A percentile compares a stretch with the other conserved stretches of the same genome.
Conservation (phyloP, 2,113 vertebrate species). For the Syrmaticus mikado region DNA sequence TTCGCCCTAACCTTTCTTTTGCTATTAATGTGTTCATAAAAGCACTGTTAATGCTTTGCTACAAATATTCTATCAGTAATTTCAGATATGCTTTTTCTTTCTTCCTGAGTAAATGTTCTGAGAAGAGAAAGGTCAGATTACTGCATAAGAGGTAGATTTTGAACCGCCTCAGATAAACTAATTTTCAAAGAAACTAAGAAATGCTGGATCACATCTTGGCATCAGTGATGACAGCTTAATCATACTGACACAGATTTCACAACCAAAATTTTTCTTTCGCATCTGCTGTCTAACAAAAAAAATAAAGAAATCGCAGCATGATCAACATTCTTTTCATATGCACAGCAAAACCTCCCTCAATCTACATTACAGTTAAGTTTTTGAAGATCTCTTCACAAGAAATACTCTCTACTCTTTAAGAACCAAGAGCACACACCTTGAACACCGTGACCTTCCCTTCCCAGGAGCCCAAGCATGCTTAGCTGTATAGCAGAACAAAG, state of each 20-base stretch:
- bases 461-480: not conserved
- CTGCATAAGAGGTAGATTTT: not conserved
- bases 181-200: constrained; percentile 11
- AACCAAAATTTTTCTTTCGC: not conserved
- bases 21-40: too few species aligned
- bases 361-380: not conserved
- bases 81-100: not conserved
- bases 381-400: not conserved
- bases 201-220: constrained; percentile 6
- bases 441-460: not conserved
- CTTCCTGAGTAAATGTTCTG: not conserved
- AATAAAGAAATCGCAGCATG: not conserved
- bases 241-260: not conserved
- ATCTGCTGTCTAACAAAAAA: not conserved
- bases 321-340: not conserved
- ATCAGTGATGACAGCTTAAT: not conserved
- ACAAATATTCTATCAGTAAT: not conserved
- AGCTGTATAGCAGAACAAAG: not conserved
- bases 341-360: not conserved
- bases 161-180: not conserved
- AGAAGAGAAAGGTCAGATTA: not conserved
- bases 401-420: not conserved
- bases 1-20: too few species aligned
- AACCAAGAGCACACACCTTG: rapidly evolving
- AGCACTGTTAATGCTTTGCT: not conserved